These are phyloP conservation scores for Trididemnum nubilum DNA, from an alignment of 23 tunicate species.

Conservation along the genomic window DNA sequence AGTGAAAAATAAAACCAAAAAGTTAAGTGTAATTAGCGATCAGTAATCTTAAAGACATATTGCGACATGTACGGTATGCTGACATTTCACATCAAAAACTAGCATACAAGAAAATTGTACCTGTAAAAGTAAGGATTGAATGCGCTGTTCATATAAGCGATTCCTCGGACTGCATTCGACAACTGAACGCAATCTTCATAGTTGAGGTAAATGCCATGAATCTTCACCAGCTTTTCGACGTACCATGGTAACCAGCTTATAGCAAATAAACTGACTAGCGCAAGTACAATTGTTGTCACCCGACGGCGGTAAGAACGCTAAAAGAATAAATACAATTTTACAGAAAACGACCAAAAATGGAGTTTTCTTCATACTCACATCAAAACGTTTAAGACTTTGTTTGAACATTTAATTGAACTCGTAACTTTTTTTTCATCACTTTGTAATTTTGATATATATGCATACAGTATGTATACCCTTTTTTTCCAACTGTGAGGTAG, in stretches of 20 bases:
- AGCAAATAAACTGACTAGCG: slow-evolving; percentile 58
- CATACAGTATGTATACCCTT: too few species aligned
- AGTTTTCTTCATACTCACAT: not conserved
- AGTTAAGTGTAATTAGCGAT: not conserved
- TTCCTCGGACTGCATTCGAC: slow-evolving; percentile 45
- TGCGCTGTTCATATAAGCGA: slow-evolving; percentile 87
- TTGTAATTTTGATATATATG: too few species aligned
- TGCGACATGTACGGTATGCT: too few species aligned
- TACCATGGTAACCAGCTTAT: slow-evolving; percentile 94
- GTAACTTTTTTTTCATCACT: too few species aligned
- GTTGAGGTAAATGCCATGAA: slow-evolving; percentile 48
- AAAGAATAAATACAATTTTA: not conserved
- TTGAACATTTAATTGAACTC: not conserved
- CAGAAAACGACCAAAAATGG: not conserved
- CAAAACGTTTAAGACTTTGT: not conserved
- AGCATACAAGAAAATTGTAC: slow-evolving; percentile 14
- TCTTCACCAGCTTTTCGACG: slow-evolving; percentile 43
- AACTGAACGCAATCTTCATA: slow-evolving; percentile 36
- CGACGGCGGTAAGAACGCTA: slow-evolving; percentile 71
- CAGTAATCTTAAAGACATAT: not conserved
- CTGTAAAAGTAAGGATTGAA: slow-evolving; percentile 96
- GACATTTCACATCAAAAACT: too few species aligned
- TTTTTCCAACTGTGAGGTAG: too few species aligned
- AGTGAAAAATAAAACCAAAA: too few species aligned
- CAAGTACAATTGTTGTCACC: slow-evolving; percentile 78